Percentiles rank a stretch among this genome's conserved stretches.
phyloP scores from a whole-genome alignment of 2,113 vertebrate species.

The Embiotoca jacksoni region DNA sequence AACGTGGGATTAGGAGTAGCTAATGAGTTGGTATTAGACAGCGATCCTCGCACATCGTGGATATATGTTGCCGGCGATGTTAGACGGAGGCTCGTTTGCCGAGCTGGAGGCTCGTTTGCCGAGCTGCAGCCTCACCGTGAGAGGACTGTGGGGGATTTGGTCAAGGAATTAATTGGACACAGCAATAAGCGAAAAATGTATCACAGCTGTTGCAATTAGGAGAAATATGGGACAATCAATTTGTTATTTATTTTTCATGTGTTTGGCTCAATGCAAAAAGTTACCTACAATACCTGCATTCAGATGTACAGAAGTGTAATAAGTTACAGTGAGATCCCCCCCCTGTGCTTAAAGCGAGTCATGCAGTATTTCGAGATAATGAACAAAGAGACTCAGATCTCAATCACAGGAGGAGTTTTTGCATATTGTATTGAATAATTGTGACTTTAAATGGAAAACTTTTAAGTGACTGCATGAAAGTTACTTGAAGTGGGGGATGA shows the following conservation, averaged over 20 bases:
- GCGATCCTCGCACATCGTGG: slow-evolving; percentile 8
- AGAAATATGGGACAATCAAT: slow-evolving; percentile 70
- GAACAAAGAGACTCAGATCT: slow-evolving; percentile 20
- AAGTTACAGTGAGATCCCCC: slow-evolving; percentile 16
- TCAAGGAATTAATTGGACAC: slow-evolving; percentile 77
- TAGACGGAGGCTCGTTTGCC: slow-evolving; percentile 61
- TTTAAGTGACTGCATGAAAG: background rate
- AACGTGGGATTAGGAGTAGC: slow-evolving; percentile 48
- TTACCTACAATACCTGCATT: slow-evolving; percentile 17
- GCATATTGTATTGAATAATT: background rate
- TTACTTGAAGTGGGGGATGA: background rate
- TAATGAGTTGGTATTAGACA: slow-evolving; percentile 54
- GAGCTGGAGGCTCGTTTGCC: slow-evolving; percentile 61
- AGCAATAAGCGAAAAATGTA: slow-evolving; percentile 62
- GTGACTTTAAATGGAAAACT: background rate
- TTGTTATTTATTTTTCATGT: slow-evolving; percentile 36
- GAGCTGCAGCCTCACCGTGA: slow-evolving; percentile 46
- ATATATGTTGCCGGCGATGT: slow-evolving; percentile 55
- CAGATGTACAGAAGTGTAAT: slow-evolving; percentile 21
- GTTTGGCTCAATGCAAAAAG: slow-evolving; percentile 18
- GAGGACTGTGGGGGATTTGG: slow-evolving; percentile 71
- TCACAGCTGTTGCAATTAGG: slow-evolving; percentile 79
- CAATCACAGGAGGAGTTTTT: background rate
- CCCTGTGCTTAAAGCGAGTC: slow-evolving; percentile 2
- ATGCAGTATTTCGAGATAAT: slow-evolving; percentile 40